Percentiles rank a stretch among this genome's conserved stretches.
Evolutionary conservation across 1,140 invertebrate species (phyloP).

Genomic region (Trichonephila clavipes): DNA sequence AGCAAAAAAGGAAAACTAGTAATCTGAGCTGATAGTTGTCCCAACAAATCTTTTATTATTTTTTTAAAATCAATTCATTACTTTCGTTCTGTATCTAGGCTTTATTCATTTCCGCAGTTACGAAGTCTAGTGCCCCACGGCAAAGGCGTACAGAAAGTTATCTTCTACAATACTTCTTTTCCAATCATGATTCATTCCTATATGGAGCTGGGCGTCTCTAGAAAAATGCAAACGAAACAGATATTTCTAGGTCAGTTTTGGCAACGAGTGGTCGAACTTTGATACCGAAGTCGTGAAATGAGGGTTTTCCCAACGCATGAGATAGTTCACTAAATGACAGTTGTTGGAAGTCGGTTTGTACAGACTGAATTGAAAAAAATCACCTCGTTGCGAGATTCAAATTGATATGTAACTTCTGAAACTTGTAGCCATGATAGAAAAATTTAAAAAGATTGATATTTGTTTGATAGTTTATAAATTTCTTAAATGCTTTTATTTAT

Average conservation of each 20-base stretch:
- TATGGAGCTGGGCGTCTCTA: slow-evolving; percentile 19
- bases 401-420: too few species aligned
- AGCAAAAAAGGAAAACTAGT: too few species aligned
- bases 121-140: neutral
- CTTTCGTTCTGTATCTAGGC: neutral
- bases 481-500: too few species aligned
- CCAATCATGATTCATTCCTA: neutral
- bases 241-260: slow-evolving; percentile 35
- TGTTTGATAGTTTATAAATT: too few species aligned
- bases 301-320: neutral
- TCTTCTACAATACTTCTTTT: neutral
- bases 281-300: slow-evolving; percentile 10
- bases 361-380: too few species aligned
- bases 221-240: neutral
- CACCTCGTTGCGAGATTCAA: too few species aligned
- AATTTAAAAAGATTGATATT: too few species aligned
- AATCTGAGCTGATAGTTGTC: too few species aligned
- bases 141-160: neutral
- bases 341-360: neutral
- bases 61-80: neutral
- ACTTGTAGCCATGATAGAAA: too few species aligned
- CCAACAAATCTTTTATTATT: neutral
- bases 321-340: neutral
- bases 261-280: neutral
- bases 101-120: neutral